phyloP scores from a whole-genome alignment of 1,140 invertebrate genomes.

The Vanessa tameamea region DNA sequence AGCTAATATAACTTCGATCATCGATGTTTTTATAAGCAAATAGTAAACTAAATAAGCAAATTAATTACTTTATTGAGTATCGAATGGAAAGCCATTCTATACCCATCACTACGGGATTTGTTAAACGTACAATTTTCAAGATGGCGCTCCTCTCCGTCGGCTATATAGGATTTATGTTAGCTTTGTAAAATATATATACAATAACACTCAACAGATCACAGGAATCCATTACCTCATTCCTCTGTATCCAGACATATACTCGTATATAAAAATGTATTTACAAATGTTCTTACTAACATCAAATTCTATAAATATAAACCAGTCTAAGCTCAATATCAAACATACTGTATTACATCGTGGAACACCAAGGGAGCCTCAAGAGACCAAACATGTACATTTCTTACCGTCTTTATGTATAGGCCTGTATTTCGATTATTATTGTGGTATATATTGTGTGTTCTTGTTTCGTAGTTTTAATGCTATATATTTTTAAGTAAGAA shows the following conservation, averaged over 20 bases:
- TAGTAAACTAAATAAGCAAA: too few species aligned
- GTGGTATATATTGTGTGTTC: neutral
- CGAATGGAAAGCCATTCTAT: neutral
- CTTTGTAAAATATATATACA: neutral
- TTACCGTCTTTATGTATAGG: neutral
- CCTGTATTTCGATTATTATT: neutral
- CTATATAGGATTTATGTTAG: constrained; percentile 7
- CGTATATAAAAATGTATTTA: neutral
- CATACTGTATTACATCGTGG: neutral
- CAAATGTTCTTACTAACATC: constrained; percentile 2
- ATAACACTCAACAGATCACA: neutral
- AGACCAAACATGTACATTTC: constrained; percentile 9
- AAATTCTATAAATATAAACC: constrained; percentile 3
- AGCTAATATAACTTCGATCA: too few species aligned
- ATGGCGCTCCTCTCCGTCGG: neutral
- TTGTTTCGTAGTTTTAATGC: neutral
- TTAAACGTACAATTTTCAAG: constrained; percentile 3
- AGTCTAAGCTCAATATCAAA: neutral
- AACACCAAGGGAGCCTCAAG: neutral
- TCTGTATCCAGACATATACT: neutral
- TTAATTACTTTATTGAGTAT: neutral
- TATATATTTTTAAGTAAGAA: too few species aligned
- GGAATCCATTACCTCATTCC: neutral
- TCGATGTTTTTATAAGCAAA: too few species aligned
- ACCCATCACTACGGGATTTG: constrained; percentile 4